Evolutionary conservation across 2,113 vertebrate species (phyloP).

Genomic region (Cyprinodon brontotheroides): DNA sequence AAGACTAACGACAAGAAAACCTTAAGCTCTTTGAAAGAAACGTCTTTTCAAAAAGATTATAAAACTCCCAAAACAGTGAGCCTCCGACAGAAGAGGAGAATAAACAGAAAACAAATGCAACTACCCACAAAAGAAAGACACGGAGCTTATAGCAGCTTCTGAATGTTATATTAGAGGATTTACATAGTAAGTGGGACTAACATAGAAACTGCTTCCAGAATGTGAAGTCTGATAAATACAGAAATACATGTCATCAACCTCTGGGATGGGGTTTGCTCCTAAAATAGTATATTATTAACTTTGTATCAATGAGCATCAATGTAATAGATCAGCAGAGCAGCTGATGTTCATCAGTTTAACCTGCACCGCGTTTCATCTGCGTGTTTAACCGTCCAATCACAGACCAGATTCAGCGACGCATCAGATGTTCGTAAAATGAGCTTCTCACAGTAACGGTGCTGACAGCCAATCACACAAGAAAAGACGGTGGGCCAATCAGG

Average conservation of each 20-base stretch:
- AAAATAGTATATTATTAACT: not conserved
- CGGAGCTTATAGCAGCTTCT: slow-evolving; percentile 26
- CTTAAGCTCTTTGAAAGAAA: not conserved
- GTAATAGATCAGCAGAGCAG: not conserved
- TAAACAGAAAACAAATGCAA: slow-evolving; percentile 18
- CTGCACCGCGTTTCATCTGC: not conserved
- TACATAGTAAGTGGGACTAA: slow-evolving; percentile 20
- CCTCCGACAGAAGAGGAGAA: not conserved
- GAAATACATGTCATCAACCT: not conserved
- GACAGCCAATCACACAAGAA: too few species aligned
- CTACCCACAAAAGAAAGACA: slow-evolving; percentile 13
- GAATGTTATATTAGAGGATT: slow-evolving; percentile 36
- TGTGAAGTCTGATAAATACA: not conserved
- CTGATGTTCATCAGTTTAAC: not conserved
- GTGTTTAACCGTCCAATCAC: too few species aligned
- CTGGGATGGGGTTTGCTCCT: not conserved
- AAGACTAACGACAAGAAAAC: slow-evolving; percentile 12
- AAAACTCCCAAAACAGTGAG: slow-evolving; percentile 13
- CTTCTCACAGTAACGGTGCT: too few species aligned
- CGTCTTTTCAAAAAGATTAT: slow-evolving; percentile 19
- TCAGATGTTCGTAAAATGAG: too few species aligned
- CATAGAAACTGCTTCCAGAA: not conserved
- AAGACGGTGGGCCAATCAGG: too few species aligned
- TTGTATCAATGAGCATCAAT: not conserved
- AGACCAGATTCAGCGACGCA: too few species aligned